Conservation (phyloP, 2,888 invertebrate species). For the Miltochrista miniata region DNA sequence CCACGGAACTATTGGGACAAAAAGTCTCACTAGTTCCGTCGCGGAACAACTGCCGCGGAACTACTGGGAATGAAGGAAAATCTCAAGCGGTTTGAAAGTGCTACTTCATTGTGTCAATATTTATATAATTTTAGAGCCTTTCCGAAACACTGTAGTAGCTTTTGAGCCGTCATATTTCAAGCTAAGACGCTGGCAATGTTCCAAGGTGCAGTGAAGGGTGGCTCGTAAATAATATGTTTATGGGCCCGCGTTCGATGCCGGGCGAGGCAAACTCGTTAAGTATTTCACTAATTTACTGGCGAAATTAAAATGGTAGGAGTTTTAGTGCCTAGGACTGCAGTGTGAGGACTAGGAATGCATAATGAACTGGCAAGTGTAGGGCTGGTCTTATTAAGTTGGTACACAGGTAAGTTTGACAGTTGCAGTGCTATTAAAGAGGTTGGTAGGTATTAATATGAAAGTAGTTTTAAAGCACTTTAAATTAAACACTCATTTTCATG, state of each 20-base stretch:
- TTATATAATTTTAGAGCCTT: not conserved
- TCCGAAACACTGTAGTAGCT: not conserved
- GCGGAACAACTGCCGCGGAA: too few species aligned
- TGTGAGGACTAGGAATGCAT: not conserved
- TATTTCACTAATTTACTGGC: constrained; percentile 35
- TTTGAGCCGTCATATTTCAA: constrained; percentile 10
- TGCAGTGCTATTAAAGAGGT: too few species aligned
- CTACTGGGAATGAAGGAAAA: too few species aligned
- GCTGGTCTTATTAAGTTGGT: too few species aligned
- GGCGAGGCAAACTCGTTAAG: constrained; percentile 28
- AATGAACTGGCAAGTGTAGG: not conserved
- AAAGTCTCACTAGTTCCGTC: too few species aligned
- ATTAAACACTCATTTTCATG: too few species aligned
- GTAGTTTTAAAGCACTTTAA: too few species aligned
- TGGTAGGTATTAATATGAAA: too few species aligned
- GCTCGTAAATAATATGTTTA: constrained; percentile 33
- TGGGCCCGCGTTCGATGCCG: constrained; percentile 28
- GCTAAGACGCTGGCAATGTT: constrained; percentile 20
- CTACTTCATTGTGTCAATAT: too few species aligned
- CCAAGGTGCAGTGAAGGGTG: constrained; percentile 13
- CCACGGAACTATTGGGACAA: too few species aligned
- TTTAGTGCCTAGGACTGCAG: not conserved
- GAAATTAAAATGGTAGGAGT: constrained; percentile 22
- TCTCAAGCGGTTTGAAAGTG: too few species aligned
- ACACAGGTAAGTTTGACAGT: too few species aligned